Percentiles rank a stretch among this genome's conserved stretches.
Evolutionary conservation across 2,888 invertebrate species (phyloP).

Genomic region (Nymphalis c-album): DNA sequence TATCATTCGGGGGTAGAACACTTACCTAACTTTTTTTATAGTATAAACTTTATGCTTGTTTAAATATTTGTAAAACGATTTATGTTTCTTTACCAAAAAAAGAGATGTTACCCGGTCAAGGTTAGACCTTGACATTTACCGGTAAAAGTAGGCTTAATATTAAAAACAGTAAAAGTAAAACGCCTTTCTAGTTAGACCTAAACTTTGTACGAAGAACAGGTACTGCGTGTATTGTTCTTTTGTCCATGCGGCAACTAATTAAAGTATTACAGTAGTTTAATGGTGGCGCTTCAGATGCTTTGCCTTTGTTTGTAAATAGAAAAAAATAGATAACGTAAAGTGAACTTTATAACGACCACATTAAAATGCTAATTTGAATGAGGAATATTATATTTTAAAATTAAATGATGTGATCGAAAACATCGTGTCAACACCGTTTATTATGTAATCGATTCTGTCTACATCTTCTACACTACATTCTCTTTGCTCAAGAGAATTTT

Average conservation of each 20-base stretch:
- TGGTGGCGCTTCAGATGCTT: slow-evolving; percentile 7
- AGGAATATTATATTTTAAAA: neutral
- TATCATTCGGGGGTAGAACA: too few species aligned
- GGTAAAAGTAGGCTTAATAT: slow-evolving; percentile 3
- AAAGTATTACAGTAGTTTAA: slow-evolving; percentile 4
- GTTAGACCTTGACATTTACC: slow-evolving; percentile 6
- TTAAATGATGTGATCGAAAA: neutral
- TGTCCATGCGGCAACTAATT: slow-evolving; percentile 2
- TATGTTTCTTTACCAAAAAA: neutral
- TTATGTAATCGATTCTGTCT: neutral
- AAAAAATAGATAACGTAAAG: neutral
- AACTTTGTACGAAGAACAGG: neutral
- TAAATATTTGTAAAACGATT: too few species aligned
- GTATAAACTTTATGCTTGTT: too few species aligned
- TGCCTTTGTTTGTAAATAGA: slow-evolving; percentile 6
- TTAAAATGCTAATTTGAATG: neutral
- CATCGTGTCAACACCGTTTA: neutral
- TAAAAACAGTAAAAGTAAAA: slow-evolving; percentile 8
- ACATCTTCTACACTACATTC: too few species aligned
- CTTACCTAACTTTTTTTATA: neutral
- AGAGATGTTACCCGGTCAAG: slow-evolving; percentile 3
- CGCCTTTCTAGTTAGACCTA: neutral
- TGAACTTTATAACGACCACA: neutral
- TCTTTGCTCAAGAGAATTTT: neutral
- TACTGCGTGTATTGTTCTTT: slow-evolving; percentile 1